Percentiles rank a stretch among this genome's conserved stretches.
phyloP scores from a whole-genome alignment of 2,888 invertebrate genomes.

The Rotaria sp. region DNA sequence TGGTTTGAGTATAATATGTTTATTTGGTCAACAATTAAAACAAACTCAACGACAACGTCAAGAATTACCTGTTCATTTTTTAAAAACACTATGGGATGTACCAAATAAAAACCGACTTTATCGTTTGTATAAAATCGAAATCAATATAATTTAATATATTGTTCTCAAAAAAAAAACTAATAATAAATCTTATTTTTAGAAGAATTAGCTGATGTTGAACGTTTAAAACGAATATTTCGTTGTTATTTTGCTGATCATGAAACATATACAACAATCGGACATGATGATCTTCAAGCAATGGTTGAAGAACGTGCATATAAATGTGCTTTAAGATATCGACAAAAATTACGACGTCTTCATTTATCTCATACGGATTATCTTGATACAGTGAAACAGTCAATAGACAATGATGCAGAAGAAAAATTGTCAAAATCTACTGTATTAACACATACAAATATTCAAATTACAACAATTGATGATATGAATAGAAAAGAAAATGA shows the following conservation, averaged over 20 bases:
- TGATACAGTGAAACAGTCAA: neutral
- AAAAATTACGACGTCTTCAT: slow-evolving; percentile 16
- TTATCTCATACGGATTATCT: neutral
- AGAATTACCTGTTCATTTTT: neutral
- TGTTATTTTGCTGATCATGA: neutral
- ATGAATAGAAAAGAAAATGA: neutral
- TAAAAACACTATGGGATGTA: slow-evolving; percentile 20
- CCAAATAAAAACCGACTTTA: slow-evolving; percentile 28
- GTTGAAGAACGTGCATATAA: slow-evolving; percentile 10
- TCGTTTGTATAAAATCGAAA: neutral
- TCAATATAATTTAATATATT: neutral
- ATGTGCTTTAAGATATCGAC: slow-evolving; percentile 13
- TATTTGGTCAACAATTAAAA: neutral
- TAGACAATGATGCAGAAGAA: neutral
- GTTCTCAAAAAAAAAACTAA: no score
- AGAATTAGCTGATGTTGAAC: slow-evolving; percentile 23
- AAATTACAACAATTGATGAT: neutral
- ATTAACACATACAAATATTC: neutral
- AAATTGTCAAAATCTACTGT: neutral
- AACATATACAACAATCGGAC: neutral
- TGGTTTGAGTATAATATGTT: neutral
- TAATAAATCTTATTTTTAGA: neutral
- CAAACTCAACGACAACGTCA: neutral
- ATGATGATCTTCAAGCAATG: neutral
- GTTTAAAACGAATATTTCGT: slow-evolving; percentile 12